phyloP scores from a whole-genome alignment of 1,140 invertebrate genomes.

The Euglossa dilemma region DNA sequence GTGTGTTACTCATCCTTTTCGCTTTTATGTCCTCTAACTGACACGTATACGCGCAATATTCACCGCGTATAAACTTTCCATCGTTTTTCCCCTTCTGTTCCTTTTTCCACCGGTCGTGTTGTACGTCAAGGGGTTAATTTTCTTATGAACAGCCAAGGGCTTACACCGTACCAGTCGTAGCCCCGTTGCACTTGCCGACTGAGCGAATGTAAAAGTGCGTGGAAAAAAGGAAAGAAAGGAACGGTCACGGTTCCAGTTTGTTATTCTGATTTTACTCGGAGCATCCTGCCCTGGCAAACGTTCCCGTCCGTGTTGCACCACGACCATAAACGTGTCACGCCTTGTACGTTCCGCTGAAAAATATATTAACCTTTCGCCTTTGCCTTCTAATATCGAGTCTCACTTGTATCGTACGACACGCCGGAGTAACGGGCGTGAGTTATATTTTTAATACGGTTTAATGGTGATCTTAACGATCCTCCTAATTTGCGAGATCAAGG shows the following conservation, averaged over 20 bases:
- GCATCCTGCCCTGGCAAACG: not conserved
- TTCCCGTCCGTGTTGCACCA: not conserved
- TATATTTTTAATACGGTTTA: not conserved
- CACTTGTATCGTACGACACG: not conserved
- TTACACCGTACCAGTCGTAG: not conserved
- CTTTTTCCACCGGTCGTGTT: not conserved
- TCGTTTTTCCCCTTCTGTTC: not conserved
- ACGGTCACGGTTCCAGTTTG: not conserved
- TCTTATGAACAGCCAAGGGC: not conserved
- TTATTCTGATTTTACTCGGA: not conserved
- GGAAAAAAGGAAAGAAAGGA: not conserved
- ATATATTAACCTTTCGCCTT: no score
- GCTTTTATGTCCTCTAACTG: constrained; percentile 9
- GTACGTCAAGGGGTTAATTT: no score
- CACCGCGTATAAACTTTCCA: constrained; percentile 19
- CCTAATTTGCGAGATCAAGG: no score
- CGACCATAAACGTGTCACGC: no score
- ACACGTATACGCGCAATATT: constrained; percentile 17
- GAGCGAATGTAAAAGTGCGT: not conserved
- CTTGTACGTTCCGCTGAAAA: no score
- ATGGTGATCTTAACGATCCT: not conserved
- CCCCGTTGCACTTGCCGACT: not conserved
- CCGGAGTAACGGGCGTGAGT: not conserved
- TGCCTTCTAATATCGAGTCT: not conserved
- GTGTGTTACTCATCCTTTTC: constrained; percentile 15